Conservation (phyloP, 2,797 vertebrate genomes). For the Onychomys torridus region DNA sequence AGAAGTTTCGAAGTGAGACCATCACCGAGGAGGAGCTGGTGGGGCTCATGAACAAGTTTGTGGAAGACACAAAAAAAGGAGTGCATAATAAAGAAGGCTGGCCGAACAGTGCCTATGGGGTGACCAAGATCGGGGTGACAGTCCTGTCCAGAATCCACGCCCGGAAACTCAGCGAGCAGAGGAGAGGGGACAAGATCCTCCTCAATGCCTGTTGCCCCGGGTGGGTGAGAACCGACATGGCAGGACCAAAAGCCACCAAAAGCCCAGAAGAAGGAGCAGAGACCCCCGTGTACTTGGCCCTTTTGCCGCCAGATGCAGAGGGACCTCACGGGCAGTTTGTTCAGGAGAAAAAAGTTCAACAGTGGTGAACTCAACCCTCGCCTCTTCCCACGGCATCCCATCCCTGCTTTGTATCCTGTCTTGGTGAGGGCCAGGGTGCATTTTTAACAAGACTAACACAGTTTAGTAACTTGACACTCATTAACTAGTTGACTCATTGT, state of each 20-base stretch:
- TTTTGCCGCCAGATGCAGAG: conserved; percentile 89
- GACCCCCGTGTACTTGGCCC: conserved; percentile 93
- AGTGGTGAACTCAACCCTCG: conserved; percentile 87
- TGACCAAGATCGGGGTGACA: conserved; percentile 94
- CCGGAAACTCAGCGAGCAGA: conserved; percentile 87
- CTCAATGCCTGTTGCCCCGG: conserved; percentile 96
- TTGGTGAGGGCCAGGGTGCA: neutral
- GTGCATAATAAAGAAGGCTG: conserved; percentile 91
- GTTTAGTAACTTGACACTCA: neutral
- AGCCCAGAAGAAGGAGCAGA: conserved; percentile 94
- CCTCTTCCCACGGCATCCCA: too few relatives aligned
- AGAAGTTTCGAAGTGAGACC: conserved; percentile 91
- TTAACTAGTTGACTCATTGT: neutral
- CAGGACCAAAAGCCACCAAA: conserved; percentile 90
- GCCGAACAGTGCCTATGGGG: conserved; percentile 91
- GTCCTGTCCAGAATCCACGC: conserved; percentile 95
- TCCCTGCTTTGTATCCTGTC: accelerated
- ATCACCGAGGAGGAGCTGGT: conserved; percentile 94
- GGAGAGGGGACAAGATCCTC: conserved; percentile 91
- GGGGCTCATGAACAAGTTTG: conserved; percentile 92
- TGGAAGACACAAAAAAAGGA: conserved; percentile 88
- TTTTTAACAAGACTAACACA: too few relatives aligned
- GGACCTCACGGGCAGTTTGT: conserved; percentile 93
- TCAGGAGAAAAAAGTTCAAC: conserved; percentile 88
- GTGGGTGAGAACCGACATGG: conserved; percentile 97